Conservation (phyloP, 35 echinoderm and acorn worm genomes). For the Amphiura filiformis region DNA sequence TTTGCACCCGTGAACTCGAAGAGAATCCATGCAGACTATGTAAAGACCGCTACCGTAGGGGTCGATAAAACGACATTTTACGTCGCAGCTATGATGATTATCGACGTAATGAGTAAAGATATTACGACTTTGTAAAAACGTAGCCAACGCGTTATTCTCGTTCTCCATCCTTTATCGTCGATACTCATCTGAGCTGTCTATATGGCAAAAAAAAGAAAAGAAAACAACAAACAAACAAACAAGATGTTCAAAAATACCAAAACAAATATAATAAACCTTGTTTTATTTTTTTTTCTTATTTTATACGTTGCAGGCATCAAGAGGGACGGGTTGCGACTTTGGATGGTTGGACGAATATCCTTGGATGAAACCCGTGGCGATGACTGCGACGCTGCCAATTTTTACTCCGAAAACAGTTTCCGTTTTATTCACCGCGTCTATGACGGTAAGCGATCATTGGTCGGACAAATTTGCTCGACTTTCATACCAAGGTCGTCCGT, state of each 20-base stretch:
- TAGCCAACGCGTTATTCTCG: background rate
- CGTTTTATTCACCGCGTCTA: background rate
- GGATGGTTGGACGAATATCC: background rate
- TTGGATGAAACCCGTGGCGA: conserved; percentile 1
- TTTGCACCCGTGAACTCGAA: background rate
- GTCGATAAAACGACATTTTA: background rate
- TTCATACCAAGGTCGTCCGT: background rate
- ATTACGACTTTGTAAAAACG: background rate
- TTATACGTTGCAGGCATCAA: background rate
- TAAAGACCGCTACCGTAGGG: background rate
- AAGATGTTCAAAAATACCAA: no score
- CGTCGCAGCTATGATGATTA: background rate
- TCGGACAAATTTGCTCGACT: background rate
- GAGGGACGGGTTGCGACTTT: background rate
- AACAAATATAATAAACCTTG: no score
- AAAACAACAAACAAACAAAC: no score
- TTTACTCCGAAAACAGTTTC: background rate
- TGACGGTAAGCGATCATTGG: background rate
- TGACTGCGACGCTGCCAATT: background rate
- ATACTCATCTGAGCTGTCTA: background rate
- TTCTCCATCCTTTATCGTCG: background rate
- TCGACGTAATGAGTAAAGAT: background rate
- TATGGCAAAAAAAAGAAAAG: no score
- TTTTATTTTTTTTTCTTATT: no score
- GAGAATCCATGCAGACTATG: background rate